These are phyloP conservation scores for Lucilia sericata DNA, from an alignment of 1,140 invertebrate species.

Conservation along the genomic window DNA sequence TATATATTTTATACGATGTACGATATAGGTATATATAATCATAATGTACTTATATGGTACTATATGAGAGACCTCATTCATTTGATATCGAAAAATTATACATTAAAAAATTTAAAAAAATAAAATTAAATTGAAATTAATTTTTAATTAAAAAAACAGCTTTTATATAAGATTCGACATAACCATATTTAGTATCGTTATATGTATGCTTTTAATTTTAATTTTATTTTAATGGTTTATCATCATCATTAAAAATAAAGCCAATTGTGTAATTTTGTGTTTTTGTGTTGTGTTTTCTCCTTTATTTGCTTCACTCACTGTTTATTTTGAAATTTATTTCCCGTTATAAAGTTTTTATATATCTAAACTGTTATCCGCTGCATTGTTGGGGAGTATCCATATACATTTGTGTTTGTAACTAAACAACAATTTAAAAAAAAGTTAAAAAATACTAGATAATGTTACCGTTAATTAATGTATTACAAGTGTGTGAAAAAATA, in stretches of 20 bases:
- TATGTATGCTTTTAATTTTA: not conserved
- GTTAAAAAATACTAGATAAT: not conserved
- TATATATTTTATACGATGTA: no score
- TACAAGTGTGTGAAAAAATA: not conserved
- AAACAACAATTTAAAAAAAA: not conserved
- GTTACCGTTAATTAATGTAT: conserved; percentile 24
- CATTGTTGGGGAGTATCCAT: not conserved
- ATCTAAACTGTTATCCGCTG: not conserved
- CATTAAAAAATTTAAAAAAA: no score
- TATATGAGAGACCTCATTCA: no score
- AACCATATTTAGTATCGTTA: no score
- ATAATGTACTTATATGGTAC: no score
- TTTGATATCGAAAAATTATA: no score
- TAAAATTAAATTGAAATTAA: no score
- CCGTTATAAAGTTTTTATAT: not conserved
- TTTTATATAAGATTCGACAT: no score
- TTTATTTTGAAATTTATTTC: not conserved
- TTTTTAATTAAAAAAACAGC: no score
- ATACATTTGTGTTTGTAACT: not conserved
- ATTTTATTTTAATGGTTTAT: not conserved
- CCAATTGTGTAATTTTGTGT: not conserved
- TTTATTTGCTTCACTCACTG: not conserved
- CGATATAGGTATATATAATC: no score
- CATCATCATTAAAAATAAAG: conserved; percentile 5
- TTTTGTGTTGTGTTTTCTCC: not conserved